Base-by-base conservation (phyloP, 2,888 invertebrate species). In the Opisthograptis luteolata region DNA sequence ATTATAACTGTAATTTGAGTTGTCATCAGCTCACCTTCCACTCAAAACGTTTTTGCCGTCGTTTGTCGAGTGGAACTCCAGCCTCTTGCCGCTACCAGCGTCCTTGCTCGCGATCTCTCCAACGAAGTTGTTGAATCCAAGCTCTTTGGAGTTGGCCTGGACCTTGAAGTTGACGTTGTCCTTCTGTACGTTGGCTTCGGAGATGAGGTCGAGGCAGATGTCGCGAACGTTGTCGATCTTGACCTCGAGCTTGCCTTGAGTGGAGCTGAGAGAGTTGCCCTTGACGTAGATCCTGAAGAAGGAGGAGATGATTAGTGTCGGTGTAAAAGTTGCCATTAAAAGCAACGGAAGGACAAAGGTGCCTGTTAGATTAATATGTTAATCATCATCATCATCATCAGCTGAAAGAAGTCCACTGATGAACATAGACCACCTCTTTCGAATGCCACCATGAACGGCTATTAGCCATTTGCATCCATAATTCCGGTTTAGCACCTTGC, bases 91-190 rank as follows among this genome's bases (percentile, higher is more conserved):
- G 43, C 89, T 93, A 0, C 89, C 91, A 2, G 87, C 85, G 1
- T 92, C 91, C 56, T 94, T 93, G 69, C 93, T 94, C 0, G 91
- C 85, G 3, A 94, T 91, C 47, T 94, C 93, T 0, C 94, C 79
- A 4, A 92, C 87, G 60, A 94, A 91, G 70, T 94, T 93, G 58
- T 96, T 92, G 20, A 93, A 68, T 14, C 94, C 92, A 0, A 96
- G 71, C 59, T 92, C 92, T 2, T 93, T 92, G 0, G 94, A 94
- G 76, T 95, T 92, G 8, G 93, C 90, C 53, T 92, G 88, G 0
- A 92, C 68, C 54, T 93, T 92, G 20, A 96, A 70, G 41, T 85
- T 79, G 46, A 96, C 93, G 62, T 95, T 92, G 56, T 96, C 95
- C 13, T 93, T 84, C 42, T 91, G 92, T 0, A 94, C 75, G 39